Percentiles rank a stretch among this genome's conserved stretches.
These are phyloP conservation scores for Coleophora flavipennella DNA, from an alignment of 2,888 invertebrate species.

Conservation along the genomic window DNA sequence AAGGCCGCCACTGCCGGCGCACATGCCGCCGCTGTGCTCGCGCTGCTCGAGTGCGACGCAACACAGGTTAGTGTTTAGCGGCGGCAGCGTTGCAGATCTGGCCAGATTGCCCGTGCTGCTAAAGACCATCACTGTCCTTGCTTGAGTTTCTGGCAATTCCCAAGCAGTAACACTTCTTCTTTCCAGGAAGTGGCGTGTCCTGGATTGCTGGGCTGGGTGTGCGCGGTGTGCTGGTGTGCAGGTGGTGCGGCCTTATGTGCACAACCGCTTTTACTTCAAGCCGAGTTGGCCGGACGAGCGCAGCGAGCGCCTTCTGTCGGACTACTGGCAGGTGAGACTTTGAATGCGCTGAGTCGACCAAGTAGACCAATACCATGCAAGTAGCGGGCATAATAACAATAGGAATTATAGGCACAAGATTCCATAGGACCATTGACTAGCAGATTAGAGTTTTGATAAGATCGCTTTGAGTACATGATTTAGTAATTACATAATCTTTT, in stretches of 20 bases:
- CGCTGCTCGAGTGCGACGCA: conserved; percentile 50
- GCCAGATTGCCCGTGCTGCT: neutral
- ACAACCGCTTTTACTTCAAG: conserved; percentile 79
- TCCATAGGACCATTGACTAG: no score
- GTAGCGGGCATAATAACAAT: no score
- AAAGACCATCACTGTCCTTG: neutral
- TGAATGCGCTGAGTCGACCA: no score
- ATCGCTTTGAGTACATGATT: no score
- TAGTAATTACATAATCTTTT: neutral
- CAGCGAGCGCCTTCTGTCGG: conserved; percentile 78
- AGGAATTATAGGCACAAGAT: no score
- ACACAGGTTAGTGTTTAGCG: conserved; percentile 33
- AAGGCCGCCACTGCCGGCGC: conserved; percentile 53
- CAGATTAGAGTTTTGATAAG: no score
- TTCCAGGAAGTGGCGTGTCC: conserved; percentile 48
- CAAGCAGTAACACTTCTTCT: neutral
- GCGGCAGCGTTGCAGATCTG: neutral
- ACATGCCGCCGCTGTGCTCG: conserved; percentile 50
- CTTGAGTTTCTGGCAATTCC: neutral
- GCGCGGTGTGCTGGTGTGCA: conserved; percentile 78
- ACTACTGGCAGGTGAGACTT: conserved; percentile 72
- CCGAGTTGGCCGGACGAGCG: conserved; percentile 75
- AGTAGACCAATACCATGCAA: no score
- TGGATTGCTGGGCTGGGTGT: conserved; percentile 78
- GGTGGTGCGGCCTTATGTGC: conserved; percentile 81